Base-by-base conservation (phyloP, 2,113 vertebrate genomes). In the Bubo blakistoni region DNA sequence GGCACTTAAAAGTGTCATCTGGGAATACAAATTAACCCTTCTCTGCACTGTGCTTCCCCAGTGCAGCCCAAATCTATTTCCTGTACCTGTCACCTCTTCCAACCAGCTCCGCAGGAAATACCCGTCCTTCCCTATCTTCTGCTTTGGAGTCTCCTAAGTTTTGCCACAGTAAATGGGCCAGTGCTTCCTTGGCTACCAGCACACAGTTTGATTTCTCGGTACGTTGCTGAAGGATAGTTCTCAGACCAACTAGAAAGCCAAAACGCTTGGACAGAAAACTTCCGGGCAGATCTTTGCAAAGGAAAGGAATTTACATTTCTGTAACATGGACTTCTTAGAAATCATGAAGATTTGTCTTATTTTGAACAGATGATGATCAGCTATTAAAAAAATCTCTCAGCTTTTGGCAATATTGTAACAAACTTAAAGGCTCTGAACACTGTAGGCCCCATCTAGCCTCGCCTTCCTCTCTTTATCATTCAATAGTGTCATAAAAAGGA, bases 1-100 rank as follows among this genome's bases (percentile, higher is more conserved):
- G 85, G 52, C 74, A 79, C 89, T 94, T 83, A 71, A 84, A 89
- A 92, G 59, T 65, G 73, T 91, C 97, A 96, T 40, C 67, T 30
- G 66, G 86, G 40, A 93, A 74, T n/a, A 81, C 65, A 78, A 91
- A 95, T 94, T 72, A 97, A 85, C 49, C 47, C 85, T 49, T 59
- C 58, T 57, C 34, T 77, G 42, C 61, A 19, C 32, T 6, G 15
- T 6, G 65, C 71, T 81, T 91, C 77, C 86, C 16, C 44, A n/a
- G 76, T 85, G 74, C 91, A 95, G 65, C 86, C 90, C 89, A 77
- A 86, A 88, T 69, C 89, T 47, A 19, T 74, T 94, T 95, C 96
- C 94, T 69, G 77, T 38, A 77, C 0, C 70, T 51, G 15, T 16
- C 92, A 79, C 58, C 76, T 57, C 65, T 36, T 21, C 67, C n/a